Evolutionary conservation across 30 jellyfish, hydroid and myxozoan species (phyloP).

Genomic region (Aurelia coerulea): DNA sequence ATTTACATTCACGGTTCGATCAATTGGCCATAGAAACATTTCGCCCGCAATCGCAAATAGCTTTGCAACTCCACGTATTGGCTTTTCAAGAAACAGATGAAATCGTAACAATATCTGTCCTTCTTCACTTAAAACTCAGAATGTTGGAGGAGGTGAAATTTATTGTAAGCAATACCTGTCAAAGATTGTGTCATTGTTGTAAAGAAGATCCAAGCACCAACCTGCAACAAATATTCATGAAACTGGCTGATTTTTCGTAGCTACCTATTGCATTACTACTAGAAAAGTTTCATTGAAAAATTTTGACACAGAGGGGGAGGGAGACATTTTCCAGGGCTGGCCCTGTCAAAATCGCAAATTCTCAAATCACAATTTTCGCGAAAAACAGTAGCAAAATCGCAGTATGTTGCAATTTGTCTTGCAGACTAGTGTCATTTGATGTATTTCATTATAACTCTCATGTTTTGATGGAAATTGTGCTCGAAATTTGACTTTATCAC

Average conservation of each 20-base stretch:
- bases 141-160: not conserved
- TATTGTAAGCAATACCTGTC: conserved; percentile 22
- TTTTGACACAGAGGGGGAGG: conserved; percentile 52
- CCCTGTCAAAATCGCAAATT: too few relatives aligned
- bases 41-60: not conserved
- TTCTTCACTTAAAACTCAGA: not conserved
- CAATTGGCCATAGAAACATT: too few relatives aligned
- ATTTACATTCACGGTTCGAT: too few relatives aligned
- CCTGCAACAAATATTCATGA: conserved; percentile 14
- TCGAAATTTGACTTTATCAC: too few relatives aligned
- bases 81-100: not conserved
- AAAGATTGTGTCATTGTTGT: conserved; percentile 88
- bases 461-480: too few relatives aligned
- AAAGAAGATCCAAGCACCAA: conserved; percentile 92
- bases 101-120: not conserved
- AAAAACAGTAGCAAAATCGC: too few relatives aligned
- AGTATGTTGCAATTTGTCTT: too few relatives aligned
- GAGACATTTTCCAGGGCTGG: too few relatives aligned
- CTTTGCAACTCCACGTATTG: not conserved
- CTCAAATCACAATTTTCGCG: too few relatives aligned
- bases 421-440: too few relatives aligned
- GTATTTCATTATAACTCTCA: too few relatives aligned
- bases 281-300: conserved; percentile 82
- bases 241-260: not conserved
- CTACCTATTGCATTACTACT: conserved; percentile 39